Percentiles rank a stretch among this genome's conserved stretches.
phyloP scores from a whole-genome alignment of 2,113 vertebrate species.

The Atractosteus spatula region DNA sequence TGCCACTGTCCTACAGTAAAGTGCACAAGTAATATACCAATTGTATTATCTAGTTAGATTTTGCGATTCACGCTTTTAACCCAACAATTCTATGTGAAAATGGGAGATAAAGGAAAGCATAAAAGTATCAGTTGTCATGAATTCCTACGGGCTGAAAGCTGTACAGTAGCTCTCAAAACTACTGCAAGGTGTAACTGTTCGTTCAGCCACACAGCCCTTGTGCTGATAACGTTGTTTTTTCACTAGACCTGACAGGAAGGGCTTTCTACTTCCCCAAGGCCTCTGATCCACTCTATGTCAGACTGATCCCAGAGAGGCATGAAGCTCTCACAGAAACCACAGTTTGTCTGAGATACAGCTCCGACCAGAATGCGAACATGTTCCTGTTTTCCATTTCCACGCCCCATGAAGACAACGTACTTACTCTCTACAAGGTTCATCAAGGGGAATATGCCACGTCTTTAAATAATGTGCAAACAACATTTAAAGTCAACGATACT shows the following conservation, averaged over 20 bases:
- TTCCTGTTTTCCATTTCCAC: background rate
- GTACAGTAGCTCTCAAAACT: background rate
- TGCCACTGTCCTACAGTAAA: too few relatives aligned
- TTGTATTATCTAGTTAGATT: background rate
- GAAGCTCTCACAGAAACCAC: background rate
- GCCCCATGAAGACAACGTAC: background rate
- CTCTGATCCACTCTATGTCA: background rate
- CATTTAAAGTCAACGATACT: background rate
- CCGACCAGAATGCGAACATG: background rate
- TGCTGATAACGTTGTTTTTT: background rate
- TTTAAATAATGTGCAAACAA: background rate
- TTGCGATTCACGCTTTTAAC: too few relatives aligned
- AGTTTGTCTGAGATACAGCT: conserved; percentile 5
- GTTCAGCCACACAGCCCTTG: background rate
- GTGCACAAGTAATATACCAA: too few relatives aligned
- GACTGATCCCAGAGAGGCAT: background rate
- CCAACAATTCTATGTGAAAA: background rate
- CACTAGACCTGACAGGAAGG: conserved; percentile 11
- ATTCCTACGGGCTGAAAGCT: background rate
- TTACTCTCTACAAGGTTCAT: background rate
- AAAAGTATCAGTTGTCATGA: too few relatives aligned
- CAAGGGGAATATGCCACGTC: background rate
- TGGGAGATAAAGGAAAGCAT: too few relatives aligned
- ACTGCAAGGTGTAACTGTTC: background rate
- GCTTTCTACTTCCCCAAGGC: background rate